A percentile compares a stretch with the other conserved stretches of the same genome.
Conservation (phyloP, 2,888 invertebrate genomes). For the Lordiphosa andalusiaca region DNA sequence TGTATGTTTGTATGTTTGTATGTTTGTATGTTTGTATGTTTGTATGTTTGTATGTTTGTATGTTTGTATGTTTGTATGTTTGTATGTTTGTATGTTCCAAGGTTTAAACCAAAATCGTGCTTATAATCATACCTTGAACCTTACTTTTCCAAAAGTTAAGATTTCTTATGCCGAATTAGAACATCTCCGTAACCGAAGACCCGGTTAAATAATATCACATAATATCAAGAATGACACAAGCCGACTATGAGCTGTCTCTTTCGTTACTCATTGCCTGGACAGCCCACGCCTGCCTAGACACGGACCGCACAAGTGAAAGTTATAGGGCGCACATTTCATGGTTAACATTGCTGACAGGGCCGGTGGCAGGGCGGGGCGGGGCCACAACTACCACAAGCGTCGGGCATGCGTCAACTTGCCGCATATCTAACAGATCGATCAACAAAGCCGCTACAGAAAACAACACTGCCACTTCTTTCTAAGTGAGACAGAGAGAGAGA, state of each 20-base stretch:
- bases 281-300: slow-evolving; percentile 32
- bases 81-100: too few relatives aligned
- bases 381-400: slow-evolving; percentile 17
- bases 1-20: too few relatives aligned
- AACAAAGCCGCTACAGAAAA: slow-evolving; percentile 42
- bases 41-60: too few relatives aligned
- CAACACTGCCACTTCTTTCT: slow-evolving; percentile 43
- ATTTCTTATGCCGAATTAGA: too few relatives aligned
- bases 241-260: slow-evolving; percentile 9
- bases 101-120: too few relatives aligned
- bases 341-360: slow-evolving; percentile 39
- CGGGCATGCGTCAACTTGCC: slow-evolving; percentile 49
- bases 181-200: too few relatives aligned
- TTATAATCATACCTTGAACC: too few relatives aligned
- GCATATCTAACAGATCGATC: slow-evolving; percentile 70
- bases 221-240: slow-evolving; percentile 1
- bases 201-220: background rate
- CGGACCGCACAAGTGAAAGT: slow-evolving; percentile 60
- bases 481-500: slow-evolving; percentile 22
- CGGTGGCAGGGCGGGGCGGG: slow-evolving; percentile 12
- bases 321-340: slow-evolving; percentile 53
- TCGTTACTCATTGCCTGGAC: slow-evolving; percentile 13
- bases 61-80: too few relatives aligned
- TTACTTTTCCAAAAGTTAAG: too few relatives aligned
- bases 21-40: too few relatives aligned